Evolutionary conservation across 2,888 invertebrate genomes (phyloP).

Genomic region (Drosophila infuscata): DNA sequence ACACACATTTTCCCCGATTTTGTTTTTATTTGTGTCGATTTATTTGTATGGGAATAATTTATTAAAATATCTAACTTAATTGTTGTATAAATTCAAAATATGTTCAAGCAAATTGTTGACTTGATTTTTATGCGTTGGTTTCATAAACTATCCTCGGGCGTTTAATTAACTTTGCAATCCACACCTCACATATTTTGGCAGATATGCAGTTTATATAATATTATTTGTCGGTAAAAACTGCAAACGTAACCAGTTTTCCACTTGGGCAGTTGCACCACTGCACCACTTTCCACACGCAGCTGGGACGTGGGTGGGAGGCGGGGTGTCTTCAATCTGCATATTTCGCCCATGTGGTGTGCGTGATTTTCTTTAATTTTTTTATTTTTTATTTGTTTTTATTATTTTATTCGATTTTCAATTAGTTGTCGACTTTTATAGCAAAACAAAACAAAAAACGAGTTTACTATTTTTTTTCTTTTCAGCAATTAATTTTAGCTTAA

Average conservation of each 20-base stretch:
- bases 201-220: not conserved
- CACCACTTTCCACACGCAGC: conserved; percentile 44
- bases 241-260: conserved; percentile 65
- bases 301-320: not conserved
- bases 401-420: conserved; percentile 63
- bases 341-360: conserved; percentile 2
- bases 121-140: conserved; percentile 10
- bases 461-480: conserved; percentile 36
- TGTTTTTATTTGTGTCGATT: not conserved
- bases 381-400: too few species aligned
- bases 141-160: conserved; percentile 35
- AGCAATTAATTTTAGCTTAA: conserved; percentile 74
- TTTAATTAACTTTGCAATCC: conserved; percentile 60
- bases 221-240: conserved; percentile 44
- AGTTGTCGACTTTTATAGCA: conserved; percentile 50
- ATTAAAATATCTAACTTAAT: conserved; percentile 11
- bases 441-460: conserved; percentile 55
- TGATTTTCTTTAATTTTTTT: conserved; percentile 50
- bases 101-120: not conserved
- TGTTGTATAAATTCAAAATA: not conserved
- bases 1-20: too few species aligned
- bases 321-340: conserved; percentile 41
- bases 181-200: not conserved
- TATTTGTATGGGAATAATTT: not conserved
- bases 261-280: conserved; percentile 45